Base-by-base conservation (phyloP, 2,113 vertebrate species). In the Castor canadensis region DNA sequence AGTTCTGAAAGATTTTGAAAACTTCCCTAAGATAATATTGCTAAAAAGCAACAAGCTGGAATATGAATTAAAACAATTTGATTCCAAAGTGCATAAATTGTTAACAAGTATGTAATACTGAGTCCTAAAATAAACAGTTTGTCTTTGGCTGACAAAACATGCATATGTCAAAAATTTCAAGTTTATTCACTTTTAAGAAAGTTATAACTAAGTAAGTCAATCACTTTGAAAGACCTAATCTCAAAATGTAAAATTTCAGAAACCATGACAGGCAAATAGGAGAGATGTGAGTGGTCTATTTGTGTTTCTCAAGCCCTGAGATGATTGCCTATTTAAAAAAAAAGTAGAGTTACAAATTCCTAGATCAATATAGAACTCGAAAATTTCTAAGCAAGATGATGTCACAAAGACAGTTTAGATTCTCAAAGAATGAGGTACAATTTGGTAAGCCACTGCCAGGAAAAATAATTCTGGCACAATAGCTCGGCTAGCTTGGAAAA, bases 101-200 rank as follows among this genome's bases (percentile, higher is more conserved):
- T 96, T 97, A 92, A 76, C 97, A 86, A 96, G 77, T 83, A 92
- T 91, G 79, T 54, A 76, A 79, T 96, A 97, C 89, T 85, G 79
- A 89, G 45, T 97, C 93, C 89, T 69, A 43, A 97, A 97, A 97
- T 96, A 97, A 77, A 92, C 67, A n/a, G 52, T 79, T 91, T 91
- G 49, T 38, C 93, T 94, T 95, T 97, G 97, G 96, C 94, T 97
- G 88, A 84, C 86, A 96, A 95, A 95, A 96, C 85, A 95, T 60
- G 80, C 93, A 97, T 97, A 95, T 96, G 97, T 93, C 93, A 96
- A 94, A 91, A 62, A 75, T 95, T 95, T 83, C 73, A 75, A 95
- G 69, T 83, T 95, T 80, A 90, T 97, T 43, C 90, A 60, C 77
- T 95, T 95, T 95, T 93, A 75, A 91, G 88, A 73, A 97, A 95